These are phyloP conservation scores for Trichonephila inaurata DNA, from an alignment of 1,140 invertebrate genomes.

Conservation along the genomic window DNA sequence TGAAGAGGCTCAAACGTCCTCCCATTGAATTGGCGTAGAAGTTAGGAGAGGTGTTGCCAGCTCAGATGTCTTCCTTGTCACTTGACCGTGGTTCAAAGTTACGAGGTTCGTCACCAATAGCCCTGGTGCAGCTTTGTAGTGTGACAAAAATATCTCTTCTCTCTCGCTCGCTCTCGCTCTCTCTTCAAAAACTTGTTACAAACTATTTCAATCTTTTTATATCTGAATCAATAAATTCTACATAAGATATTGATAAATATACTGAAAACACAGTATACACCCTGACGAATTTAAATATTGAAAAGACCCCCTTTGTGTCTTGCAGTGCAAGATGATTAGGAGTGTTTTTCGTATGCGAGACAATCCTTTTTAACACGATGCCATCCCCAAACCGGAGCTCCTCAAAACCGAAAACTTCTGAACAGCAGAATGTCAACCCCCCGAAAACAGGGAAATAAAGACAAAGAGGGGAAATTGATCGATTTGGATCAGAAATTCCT, in stretches of 20 bases:
- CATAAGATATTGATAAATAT: not conserved
- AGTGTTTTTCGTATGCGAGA: slow-evolving; percentile 21
- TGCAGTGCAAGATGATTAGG: slow-evolving; percentile 10
- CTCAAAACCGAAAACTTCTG: not conserved
- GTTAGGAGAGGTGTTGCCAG: no score
- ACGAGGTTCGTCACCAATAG: no score
- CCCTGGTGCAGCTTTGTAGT: no score
- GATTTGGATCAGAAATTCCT: slow-evolving; percentile 62
- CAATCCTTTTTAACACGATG: slow-evolving; percentile 22
- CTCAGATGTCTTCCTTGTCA: no score
- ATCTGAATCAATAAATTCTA: no score
- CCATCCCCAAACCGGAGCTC: not conserved
- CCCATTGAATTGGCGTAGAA: no score
- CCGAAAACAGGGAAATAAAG: slow-evolving; percentile 18
- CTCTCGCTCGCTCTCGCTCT: no score
- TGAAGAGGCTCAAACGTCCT: no score
- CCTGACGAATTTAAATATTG: not conserved
- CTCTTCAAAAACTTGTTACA: no score
- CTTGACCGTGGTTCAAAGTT: no score
- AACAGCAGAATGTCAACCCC: slow-evolving; percentile 8
- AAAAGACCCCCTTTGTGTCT: not conserved
- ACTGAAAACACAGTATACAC: not conserved
- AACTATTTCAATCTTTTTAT: no score
- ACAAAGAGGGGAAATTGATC: slow-evolving; percentile 31
- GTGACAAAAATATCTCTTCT: no score